These are phyloP conservation scores for Coenonympha glycerion DNA, from an alignment of 2,888 invertebrate species.

Conservation along the genomic window DNA sequence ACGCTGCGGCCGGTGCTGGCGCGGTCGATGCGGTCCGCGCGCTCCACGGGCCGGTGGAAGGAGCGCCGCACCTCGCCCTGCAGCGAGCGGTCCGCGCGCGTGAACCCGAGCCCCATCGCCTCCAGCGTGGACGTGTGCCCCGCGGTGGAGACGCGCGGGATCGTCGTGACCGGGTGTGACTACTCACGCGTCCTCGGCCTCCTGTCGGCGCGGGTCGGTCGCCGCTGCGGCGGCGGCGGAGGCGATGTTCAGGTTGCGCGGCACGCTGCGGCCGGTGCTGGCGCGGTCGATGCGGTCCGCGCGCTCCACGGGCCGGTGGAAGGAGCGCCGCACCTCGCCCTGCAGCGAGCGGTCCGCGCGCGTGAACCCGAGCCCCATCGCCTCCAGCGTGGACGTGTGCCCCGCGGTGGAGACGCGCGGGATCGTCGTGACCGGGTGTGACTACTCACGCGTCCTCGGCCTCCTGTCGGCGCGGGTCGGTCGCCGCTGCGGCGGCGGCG, in stretches of 20 bases:
- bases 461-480: slow-evolving; percentile 5
- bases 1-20: too few species aligned
- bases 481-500: slow-evolving; percentile 38
- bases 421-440: background rate
- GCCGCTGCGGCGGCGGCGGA: slow-evolving; percentile 42
- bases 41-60: too few species aligned
- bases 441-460: slow-evolving; percentile 7
- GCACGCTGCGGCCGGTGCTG: slow-evolving; percentile 64
- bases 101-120: background rate
- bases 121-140: background rate
- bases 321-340: slow-evolving; percentile 64
- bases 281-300: slow-evolving; percentile 39
- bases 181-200: slow-evolving; percentile 8
- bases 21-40: too few species aligned
- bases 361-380: too few species aligned
- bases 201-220: slow-evolving; percentile 5
- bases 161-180: background rate
- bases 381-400: background rate
- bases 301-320: slow-evolving; percentile 46
- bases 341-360: slow-evolving; percentile 39
- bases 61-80: too few species aligned
- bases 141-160: too few species aligned
- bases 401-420: slow-evolving; percentile 28
- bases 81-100: too few species aligned
- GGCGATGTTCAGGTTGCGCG: slow-evolving; percentile 74